Conservation (phyloP, 2,797 vertebrate species). For the Perodicticus potto region DNA sequence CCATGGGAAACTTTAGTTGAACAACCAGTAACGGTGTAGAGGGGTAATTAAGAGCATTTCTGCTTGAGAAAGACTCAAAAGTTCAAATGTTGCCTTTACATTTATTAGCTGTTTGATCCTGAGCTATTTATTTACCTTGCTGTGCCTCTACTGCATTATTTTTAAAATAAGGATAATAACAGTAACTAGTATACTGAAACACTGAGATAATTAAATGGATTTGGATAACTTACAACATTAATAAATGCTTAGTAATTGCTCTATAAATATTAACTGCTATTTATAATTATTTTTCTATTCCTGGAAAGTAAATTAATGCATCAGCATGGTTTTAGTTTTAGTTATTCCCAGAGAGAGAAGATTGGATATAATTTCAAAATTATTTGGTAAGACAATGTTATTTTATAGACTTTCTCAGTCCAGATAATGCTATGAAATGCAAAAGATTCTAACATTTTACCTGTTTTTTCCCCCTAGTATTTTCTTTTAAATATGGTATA, state of each 20-base stretch:
- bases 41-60: neutral
- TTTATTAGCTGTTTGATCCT: neutral
- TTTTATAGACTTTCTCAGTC: neutral
- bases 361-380: constrained; percentile 9
- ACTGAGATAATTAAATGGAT: neutral
- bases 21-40: neutral
- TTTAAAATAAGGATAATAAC: neutral
- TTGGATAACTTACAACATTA: neutral
- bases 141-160: neutral
- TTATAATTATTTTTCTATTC: neutral
- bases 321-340: constrained; percentile 27
- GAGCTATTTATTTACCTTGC: neutral
- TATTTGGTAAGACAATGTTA: neutral
- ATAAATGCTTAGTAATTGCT: neutral
- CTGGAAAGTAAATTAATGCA: neutral
- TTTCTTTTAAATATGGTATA: neutral
- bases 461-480: neutral
- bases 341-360: neutral
- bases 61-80: neutral
- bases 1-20: neutral
- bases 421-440: constrained; percentile 15
- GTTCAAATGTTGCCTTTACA: neutral
- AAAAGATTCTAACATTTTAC: neutral
- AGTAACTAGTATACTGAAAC: neutral
- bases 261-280: neutral